A percentile compares a stretch with the other conserved stretches of the same genome.
phyloP scores from a whole-genome alignment of 2,888 invertebrate genomes.

The Parapristionchus giblindavisi region DNA sequence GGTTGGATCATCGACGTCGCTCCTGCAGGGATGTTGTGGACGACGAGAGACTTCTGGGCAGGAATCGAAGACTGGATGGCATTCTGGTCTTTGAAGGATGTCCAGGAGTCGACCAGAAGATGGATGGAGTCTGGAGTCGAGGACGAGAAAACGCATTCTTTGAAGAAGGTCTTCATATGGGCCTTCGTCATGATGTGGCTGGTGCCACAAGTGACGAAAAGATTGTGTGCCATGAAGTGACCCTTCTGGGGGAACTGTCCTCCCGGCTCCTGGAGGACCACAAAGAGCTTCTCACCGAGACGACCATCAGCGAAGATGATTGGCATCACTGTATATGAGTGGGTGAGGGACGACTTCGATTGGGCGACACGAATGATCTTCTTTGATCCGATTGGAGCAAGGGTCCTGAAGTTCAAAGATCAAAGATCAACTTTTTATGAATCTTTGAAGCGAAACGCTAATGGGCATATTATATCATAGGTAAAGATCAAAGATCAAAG shows the following conservation, averaged over 20 bases:
- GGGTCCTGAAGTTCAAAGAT: background rate
- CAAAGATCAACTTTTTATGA: background rate
- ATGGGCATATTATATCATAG: background rate
- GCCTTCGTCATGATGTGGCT: slow-evolving; percentile 1
- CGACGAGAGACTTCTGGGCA: background rate
- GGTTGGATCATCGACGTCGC: no score
- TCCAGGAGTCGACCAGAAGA: background rate
- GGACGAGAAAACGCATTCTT: background rate
- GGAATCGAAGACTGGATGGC: background rate
- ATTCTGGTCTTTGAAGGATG: background rate
- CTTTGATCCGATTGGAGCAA: slow-evolving; percentile 5
- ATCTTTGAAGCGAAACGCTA: no score
- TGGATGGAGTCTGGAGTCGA: background rate
- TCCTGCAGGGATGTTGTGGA: no score
- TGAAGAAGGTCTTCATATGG: background rate
- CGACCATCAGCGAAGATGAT: slow-evolving; percentile 38
- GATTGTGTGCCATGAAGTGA: background rate
- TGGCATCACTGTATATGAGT: slow-evolving; percentile 41
- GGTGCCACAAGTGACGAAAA: background rate
- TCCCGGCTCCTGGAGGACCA: slow-evolving; percentile 37
- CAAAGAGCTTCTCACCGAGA: slow-evolving; percentile 35
- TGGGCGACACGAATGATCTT: background rate
- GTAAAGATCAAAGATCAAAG: background rate
- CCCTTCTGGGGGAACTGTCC: background rate
- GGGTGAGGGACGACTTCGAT: background rate